Evolutionary conservation across 1,140 invertebrate species (phyloP).

Genomic region (Lasaia peninsularis): DNA sequence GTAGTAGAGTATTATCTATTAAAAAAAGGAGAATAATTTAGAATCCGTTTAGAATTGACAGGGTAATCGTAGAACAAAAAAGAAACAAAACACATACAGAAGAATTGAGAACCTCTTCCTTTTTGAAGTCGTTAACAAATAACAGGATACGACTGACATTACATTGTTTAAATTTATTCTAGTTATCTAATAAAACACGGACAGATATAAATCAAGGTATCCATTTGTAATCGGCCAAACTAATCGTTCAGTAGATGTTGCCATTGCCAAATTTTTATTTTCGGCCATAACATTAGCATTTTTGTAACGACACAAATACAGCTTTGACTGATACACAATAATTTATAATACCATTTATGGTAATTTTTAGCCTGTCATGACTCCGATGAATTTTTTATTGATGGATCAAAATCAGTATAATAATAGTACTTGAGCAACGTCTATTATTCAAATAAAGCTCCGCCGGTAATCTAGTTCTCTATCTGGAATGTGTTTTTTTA

Average conservation of each 20-base stretch:
- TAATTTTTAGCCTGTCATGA: slow-evolving; percentile 1
- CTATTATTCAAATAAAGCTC: background rate
- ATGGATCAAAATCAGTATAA: background rate
- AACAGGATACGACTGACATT: too few species aligned
- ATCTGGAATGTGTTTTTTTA: background rate
- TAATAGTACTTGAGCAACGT: slow-evolving; percentile 1
- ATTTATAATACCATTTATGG: slow-evolving; percentile 8
- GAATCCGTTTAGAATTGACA: too few species aligned
- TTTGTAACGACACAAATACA: background rate
- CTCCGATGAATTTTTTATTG: background rate
- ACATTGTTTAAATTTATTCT: background rate
- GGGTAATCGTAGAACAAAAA: too few species aligned
- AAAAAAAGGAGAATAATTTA: too few species aligned
- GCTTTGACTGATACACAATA: slow-evolving; percentile 7
- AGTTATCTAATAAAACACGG: background rate
- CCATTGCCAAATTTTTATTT: slow-evolving; percentile 2
- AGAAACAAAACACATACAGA: too few species aligned
- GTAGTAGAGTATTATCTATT: too few species aligned
- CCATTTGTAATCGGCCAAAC: background rate
- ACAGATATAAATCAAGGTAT: background rate
- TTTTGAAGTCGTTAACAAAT: too few species aligned
- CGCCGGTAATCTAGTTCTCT: background rate
- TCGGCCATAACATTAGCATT: slow-evolving; percentile 1
- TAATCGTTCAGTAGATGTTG: background rate
- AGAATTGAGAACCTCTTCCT: too few species aligned